Evolutionary conservation across 2,797 vertebrate genomes (phyloP).

Genomic region (Ctenopoma kingsleyae): DNA sequence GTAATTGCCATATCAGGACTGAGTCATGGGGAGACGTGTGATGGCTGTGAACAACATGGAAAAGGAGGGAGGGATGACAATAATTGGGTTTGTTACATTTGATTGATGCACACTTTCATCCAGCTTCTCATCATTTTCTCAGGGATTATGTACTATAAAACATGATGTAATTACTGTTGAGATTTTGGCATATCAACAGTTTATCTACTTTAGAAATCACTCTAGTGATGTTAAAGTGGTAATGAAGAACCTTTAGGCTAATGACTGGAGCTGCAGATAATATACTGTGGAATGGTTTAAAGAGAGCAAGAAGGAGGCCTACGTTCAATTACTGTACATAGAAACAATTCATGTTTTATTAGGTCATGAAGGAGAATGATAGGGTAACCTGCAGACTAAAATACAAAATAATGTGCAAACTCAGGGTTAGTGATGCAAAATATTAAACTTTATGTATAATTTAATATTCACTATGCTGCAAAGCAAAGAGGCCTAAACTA

Average conservation of each 20-base stretch:
- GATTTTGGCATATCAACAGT: conserved; percentile 74
- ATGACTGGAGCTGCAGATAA: conserved; percentile 54
- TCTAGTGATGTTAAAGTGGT: conserved; percentile 45
- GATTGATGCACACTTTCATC: conserved; percentile 79
- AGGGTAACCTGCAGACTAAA: background rate
- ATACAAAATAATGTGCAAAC: background rate
- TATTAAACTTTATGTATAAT: background rate
- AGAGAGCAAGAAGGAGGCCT: conserved; percentile 34
- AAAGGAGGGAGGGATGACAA: conserved; percentile 70
- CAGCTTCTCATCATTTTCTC: conserved; percentile 74
- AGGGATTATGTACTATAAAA: conserved; percentile 79
- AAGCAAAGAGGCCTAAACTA: too few relatives aligned
- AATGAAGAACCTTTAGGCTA: conserved; percentile 64
- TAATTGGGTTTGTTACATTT: conserved; percentile 81
- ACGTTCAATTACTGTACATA: conserved; percentile 16
- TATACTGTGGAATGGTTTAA: conserved; percentile 55
- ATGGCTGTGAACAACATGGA: conserved; percentile 67
- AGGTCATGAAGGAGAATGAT: background rate
- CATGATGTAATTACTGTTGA: conserved; percentile 80
- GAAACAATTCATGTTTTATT: conserved; percentile 23
- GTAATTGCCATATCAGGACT: conserved; percentile 81
- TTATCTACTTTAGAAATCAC: conserved; percentile 73
- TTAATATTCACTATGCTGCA: background rate
- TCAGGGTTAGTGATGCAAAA: background rate
- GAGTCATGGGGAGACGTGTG: conserved; percentile 74